Base-by-base conservation (phyloP, 2,888 invertebrate genomes). In the Xestobium rufovillosum region DNA sequence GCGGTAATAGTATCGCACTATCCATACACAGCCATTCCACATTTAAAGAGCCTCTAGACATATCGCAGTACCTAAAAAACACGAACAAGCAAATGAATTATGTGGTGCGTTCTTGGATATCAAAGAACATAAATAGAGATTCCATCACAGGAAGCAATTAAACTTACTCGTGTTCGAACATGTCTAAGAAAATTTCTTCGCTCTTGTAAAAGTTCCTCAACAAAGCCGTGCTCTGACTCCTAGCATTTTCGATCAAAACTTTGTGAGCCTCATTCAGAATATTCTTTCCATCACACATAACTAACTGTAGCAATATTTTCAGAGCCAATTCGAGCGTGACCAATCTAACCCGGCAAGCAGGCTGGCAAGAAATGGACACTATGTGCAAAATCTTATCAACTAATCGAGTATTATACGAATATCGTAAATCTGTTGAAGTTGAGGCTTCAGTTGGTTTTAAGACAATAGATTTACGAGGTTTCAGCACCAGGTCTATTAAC, bases 21-120 rank as follows among this genome's bases (percentile, higher is more conserved):
- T 98, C 97, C 89, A 94, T 94, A 67, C 92, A 90, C 45, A 98
- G 65, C 77, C 89, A 91, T 61, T 96, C 95, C 1, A 96, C 91
- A 64, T 90, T 91, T 34, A 92, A 61, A 1, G 81, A 80, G 11
- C 80, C 74, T 60, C 87, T 89, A 49, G 81, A 81, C 78, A 96
- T 87, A 66, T 95, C 92, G 59, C 84, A 85, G 65, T 88, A 92
- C 55, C 76, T 76, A 48, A 23, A 53, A 53, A 41, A 43, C 6
- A 11, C 28, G 4, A 15, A 11, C 25, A 15, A 28, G n/a, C n/a
- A 25, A 36, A 26, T 27, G n/a, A 10, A 3, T 13, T 29, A 9
- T 15, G 14, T 17, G 14, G 17, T 12, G 3, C 19, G 11, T 4
- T 4, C n/a, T n/a, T n/a, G n/a, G n/a, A 4, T 30, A 16, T 19